phyloP scores from a whole-genome alignment of 1,140 invertebrate genomes.

The Aphis gossypii region DNA sequence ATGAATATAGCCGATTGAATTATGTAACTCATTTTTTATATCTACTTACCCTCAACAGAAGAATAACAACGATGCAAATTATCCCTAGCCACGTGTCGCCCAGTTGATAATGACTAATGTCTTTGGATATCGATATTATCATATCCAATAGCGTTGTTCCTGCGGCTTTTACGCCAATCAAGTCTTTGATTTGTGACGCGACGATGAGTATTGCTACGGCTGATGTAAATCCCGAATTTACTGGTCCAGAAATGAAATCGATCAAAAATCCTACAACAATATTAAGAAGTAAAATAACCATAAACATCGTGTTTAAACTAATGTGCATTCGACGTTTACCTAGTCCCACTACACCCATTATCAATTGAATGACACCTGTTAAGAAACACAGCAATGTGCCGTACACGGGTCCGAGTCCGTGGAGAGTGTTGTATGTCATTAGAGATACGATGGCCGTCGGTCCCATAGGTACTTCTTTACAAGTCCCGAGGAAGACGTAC shows the following conservation, averaged over 20 bases:
- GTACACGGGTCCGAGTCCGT: slow-evolving; percentile 71
- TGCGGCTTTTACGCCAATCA: slow-evolving; percentile 79
- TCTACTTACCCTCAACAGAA: slow-evolving; percentile 72
- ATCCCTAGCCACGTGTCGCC: slow-evolving; percentile 77
- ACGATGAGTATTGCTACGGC: slow-evolving; percentile 93
- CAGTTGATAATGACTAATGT: slow-evolving; percentile 69
- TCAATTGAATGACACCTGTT: slow-evolving; percentile 78
- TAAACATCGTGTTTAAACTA: background rate
- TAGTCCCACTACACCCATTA: slow-evolving; percentile 87
- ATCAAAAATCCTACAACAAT: slow-evolving; percentile 82
- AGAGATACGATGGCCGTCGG: slow-evolving; percentile 85
- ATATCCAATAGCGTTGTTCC: slow-evolving; percentile 79
- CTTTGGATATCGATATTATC: slow-evolving; percentile 73
- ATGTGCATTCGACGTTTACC: slow-evolving; percentile 67
- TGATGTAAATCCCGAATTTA: slow-evolving; percentile 93
- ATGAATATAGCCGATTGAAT: background rate
- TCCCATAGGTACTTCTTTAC: slow-evolving; percentile 87
- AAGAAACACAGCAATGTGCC: slow-evolving; percentile 84
- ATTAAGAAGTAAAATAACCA: background rate
- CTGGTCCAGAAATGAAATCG: slow-evolving; percentile 91
- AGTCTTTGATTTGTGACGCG: slow-evolving; percentile 85
- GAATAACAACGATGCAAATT: slow-evolving; percentile 74
- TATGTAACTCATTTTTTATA: background rate
- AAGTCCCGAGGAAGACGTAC: slow-evolving; percentile 89
- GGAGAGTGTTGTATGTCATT: slow-evolving; percentile 78